phyloP scores from a whole-genome alignment of 2,888 invertebrate species.

The Eupithecia insigniata region DNA sequence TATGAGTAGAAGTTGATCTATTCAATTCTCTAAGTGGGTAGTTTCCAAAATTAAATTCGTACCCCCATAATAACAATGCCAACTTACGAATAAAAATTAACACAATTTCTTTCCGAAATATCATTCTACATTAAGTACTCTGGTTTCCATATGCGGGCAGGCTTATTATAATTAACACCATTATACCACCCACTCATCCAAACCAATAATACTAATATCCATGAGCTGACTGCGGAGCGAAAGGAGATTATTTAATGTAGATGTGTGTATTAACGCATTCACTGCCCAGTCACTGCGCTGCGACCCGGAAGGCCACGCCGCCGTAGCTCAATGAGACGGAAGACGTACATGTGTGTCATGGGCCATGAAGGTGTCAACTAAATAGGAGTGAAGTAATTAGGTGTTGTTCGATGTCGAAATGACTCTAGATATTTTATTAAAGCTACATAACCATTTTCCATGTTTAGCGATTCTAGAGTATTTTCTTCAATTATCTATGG shows the following conservation, averaged over 20 bases:
- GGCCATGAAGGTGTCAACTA: no score
- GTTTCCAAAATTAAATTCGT: background rate
- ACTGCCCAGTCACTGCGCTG: no score
- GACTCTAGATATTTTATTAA: background rate
- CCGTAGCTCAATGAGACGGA: no score
- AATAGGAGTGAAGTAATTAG: background rate
- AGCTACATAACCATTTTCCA: background rate
- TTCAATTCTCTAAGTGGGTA: background rate
- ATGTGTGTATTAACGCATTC: background rate
- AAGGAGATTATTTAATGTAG: background rate
- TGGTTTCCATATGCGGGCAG: constrained; percentile 48
- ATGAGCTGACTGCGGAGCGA: constrained; percentile 8
- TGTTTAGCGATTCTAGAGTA: background rate
- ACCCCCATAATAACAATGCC: background rate
- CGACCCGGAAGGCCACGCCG: no score
- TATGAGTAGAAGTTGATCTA: background rate
- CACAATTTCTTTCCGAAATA: constrained; percentile 29
- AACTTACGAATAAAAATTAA: constrained; percentile 17
- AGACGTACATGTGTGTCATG: no score
- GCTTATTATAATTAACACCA: constrained; percentile 54
- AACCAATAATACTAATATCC: constrained; percentile 37
- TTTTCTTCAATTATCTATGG: background rate
- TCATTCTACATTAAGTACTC: constrained; percentile 30
- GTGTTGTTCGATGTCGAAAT: background rate
- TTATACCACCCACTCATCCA: constrained; percentile 44